Conservation (phyloP, 2,113 vertebrate genomes). For the Microtus montanus region DNA sequence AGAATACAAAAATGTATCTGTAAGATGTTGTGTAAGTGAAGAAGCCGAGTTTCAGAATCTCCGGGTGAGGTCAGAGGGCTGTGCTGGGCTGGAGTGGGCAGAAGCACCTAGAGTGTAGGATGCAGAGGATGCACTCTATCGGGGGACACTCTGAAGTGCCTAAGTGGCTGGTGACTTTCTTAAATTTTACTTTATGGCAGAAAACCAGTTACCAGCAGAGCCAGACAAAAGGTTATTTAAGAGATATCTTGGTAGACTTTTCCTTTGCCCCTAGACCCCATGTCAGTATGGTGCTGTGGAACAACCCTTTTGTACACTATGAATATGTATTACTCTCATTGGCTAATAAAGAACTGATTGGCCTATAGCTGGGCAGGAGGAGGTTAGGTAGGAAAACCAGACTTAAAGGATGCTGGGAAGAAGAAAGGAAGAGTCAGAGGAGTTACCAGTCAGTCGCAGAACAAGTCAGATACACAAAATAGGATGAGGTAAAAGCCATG, state of each 20-base stretch:
- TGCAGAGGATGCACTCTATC: accelerated
- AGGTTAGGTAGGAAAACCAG: no score
- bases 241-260: not conserved
- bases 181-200: not conserved
- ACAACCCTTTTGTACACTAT: no score
- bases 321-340: no score
- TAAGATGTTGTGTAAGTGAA: accelerated
- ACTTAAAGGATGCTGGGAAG: no score
- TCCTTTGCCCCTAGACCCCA: not conserved
- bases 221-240: not conserved
- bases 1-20: not conserved
- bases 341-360: no score
- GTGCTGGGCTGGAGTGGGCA: not conserved
- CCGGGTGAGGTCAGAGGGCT: not conserved
- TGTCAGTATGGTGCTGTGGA: not conserved
- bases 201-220: not conserved
- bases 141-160: not conserved
- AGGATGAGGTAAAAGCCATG: no score
- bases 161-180: not conserved
- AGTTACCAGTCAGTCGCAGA: no score
- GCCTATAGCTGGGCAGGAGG: no score
- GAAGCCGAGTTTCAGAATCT: not conserved
- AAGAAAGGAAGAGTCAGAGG: no score
- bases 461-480: no score
- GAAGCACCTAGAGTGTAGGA: not conserved